Percentiles rank a stretch among this genome's conserved stretches.
Evolutionary conservation across 1,140 invertebrate species (phyloP).

Genomic region (Ceratosolen fusciceps): DNA sequence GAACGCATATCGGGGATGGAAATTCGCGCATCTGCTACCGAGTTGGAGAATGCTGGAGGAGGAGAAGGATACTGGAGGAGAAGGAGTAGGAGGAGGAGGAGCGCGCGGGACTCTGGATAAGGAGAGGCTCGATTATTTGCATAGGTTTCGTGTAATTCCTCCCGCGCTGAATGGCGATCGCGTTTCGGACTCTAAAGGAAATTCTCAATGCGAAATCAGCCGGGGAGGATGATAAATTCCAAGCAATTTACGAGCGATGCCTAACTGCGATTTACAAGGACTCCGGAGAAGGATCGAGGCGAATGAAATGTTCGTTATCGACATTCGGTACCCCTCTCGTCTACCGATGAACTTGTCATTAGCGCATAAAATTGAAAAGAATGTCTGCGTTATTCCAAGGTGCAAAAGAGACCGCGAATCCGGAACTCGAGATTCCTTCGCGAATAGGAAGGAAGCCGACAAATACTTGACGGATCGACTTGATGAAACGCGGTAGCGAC

Average conservation of each 20-base stretch:
- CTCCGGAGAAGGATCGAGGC: neutral
- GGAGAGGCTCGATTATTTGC: slow-evolving; percentile 28
- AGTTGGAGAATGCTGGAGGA: too few relatives aligned
- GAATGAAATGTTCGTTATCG: neutral
- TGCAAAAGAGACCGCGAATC: too few relatives aligned
- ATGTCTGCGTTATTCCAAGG: neutral
- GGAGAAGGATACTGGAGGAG: too few relatives aligned
- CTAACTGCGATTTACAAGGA: neutral
- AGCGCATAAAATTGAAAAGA: neutral
- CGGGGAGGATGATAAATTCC: neutral
- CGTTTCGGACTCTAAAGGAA: neutral
- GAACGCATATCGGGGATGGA: too few relatives aligned
- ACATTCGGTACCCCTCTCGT: neutral
- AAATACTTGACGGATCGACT: too few relatives aligned
- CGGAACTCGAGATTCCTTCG: neutral
- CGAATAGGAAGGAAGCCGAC: neutral
- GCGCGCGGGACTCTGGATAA: too few relatives aligned
- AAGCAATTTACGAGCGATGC: neutral
- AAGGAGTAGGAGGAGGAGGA: too few relatives aligned
- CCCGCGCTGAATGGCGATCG: neutral
- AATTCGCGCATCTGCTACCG: neutral
- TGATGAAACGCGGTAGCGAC: too few relatives aligned
- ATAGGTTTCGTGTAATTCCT: slow-evolving; percentile 2
- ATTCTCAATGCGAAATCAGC: neutral
- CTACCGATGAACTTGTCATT: neutral